Conservation (phyloP, 1,140 invertebrate species). For the Zaprionus camerounensis region DNA sequence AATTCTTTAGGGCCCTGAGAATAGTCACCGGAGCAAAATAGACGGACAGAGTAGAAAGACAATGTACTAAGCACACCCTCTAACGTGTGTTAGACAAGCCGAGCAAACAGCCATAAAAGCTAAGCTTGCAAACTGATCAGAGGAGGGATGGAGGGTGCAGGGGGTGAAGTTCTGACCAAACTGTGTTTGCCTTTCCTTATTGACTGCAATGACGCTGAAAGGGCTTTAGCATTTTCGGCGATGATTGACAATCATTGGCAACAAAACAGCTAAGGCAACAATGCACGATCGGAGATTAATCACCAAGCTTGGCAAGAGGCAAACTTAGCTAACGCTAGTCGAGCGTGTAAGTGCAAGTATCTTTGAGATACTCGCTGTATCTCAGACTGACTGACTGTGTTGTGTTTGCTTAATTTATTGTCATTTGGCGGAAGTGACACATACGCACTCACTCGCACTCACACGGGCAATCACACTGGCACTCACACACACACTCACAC, state of each 20-base stretch:
- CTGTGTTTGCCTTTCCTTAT: slow-evolving; percentile 74
- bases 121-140: neutral
- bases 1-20: slow-evolving; percentile 41
- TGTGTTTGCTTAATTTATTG: slow-evolving; percentile 77
- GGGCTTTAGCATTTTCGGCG: slow-evolving; percentile 56
- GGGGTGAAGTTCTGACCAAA: slow-evolving; percentile 8
- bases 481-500: neutral
- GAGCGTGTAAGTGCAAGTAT: slow-evolving; percentile 19
- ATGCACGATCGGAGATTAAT: slow-evolving; percentile 56
- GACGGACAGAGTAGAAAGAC: neutral
- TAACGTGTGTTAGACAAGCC: slow-evolving; percentile 41
- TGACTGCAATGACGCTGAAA: slow-evolving; percentile 54
- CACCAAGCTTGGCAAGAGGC: slow-evolving; percentile 62
- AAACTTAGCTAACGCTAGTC: slow-evolving; percentile 22
- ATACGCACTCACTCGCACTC: slow-evolving; percentile 25
- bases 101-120: slow-evolving; percentile 10
- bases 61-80: slow-evolving; percentile 29
- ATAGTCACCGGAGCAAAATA: slow-evolving; percentile 47
- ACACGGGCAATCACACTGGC: slow-evolving; percentile 34
- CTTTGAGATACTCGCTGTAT: slow-evolving; percentile 25
- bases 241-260: slow-evolving; percentile 60
- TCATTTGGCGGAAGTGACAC: slow-evolving; percentile 76
- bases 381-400: slow-evolving; percentile 19
- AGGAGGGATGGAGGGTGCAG: neutral
- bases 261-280: slow-evolving; percentile 41